Base-by-base conservation (phyloP, 2,888 invertebrate species). In the Ellobium chinense region DNA sequence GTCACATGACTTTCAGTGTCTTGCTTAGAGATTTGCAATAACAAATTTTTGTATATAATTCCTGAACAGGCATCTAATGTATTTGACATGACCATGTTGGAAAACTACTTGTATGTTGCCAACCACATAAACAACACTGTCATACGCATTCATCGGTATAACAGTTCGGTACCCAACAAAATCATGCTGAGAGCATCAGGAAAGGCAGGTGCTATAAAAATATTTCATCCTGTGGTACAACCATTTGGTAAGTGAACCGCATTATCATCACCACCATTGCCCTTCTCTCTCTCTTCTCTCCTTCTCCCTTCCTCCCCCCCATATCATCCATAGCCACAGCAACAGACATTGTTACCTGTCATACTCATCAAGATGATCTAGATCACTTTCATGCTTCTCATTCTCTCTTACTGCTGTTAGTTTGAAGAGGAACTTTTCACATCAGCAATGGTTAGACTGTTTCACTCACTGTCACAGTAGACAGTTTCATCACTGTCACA, bases 161-260 rank as follows among this genome's bases (percentile, higher is more conserved):
- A 82, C 75, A 62, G 60, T 62, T 46, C 65, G 1, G 65, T 68
- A 24, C 81, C 80, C 12, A 46, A 82, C 37, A 21, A 78, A 12
- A 68, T 72, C 1, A 54, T 84, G 5, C 68, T 79, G 60, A 73
- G 63, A 4, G 31, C 39, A 7, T 27, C 84, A 18, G 46, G 46
- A n/a, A 81, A 83, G 21, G 87, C 87, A 12, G 82, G 66, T 4
- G 76, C 83, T 58, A 95, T 96, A 86, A 94, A 96, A 85, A 95
- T 96, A 69, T 96, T 95, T 93, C 97, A 97, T 93, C 94, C 95
- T 78, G 96, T 95, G 91, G 94, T 95, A 79, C 97, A 97, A 93
- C 97, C 97, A 18, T 94, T 21, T 95, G 63, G 82, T 86, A 29
- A 76, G 82, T 89, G 95, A 24, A 39, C 29, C 9, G 4, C 34